Base-by-base conservation (phyloP, 2,888 invertebrate species). In the Thymelicus acteon region DNA sequence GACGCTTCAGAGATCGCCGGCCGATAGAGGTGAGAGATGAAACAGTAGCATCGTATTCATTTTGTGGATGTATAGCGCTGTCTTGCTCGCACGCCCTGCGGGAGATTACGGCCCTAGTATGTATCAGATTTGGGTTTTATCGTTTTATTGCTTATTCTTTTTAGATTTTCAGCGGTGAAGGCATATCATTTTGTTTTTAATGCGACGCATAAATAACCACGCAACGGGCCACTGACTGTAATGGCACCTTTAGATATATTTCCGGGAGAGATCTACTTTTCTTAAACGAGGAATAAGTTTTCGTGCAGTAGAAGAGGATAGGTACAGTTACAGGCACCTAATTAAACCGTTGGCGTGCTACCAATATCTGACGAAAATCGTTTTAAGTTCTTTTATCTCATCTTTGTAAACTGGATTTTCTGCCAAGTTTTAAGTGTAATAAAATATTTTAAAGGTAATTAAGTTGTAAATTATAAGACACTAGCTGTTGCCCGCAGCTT, bases 141-240 rank as follows among this genome's bases (percentile, higher is more conserved):
- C 92, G 92, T 93, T 93, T 93, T 93, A 93, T 93, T 93, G 93
- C 93, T 92, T 93, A 93, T 93, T 93, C 92, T 93, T 93, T 93
- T 93, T 93, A 93, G 93, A 93, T 93, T 93, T 93, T 93, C 92
- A 92, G 90, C 90, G 87, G 91, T 88, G 91, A 88, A 92, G 90
- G 92, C 92, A 92, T 92, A 93, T 93, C 92, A 93, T 93, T 93
- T 92, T 91, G 91, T 91, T 93, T 93, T 93, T 93, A 93, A 93
- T 92, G 92, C 83, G 85, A 84, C 79, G 79, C 89, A 91, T 93
- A 93, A 93, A 93, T 93, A 93, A 92, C 89, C 75, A 80, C 85
- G 83, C 85, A 88, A 85, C 86, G 89, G 88, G 88, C 86, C 84
- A 88, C 83, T 85, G 89, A 88, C 91, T 91, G 86, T 91, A 91